A percentile compares a stretch with the other conserved stretches of the same genome.
These are phyloP conservation scores for Platygyra sinensis DNA, from an alignment of 64 coral and sea anemone genomes.

Conservation along the genomic window DNA sequence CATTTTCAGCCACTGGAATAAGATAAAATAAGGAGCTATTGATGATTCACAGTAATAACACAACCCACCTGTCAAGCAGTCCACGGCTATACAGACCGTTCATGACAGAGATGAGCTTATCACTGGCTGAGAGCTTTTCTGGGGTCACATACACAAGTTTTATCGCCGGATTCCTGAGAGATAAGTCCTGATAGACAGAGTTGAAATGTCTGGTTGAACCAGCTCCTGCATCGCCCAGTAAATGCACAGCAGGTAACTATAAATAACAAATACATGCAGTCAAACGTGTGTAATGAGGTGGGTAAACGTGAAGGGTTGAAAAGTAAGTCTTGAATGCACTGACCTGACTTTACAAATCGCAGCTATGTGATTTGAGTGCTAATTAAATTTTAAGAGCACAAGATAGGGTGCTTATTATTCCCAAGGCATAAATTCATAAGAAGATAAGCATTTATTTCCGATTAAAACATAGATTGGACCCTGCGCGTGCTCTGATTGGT, in stretches of 20 bases:
- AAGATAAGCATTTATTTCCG: too few species aligned
- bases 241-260: constrained; percentile 85
- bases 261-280: not conserved
- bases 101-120: constrained; percentile 70
- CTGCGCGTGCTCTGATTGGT: too few species aligned
- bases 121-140: constrained; percentile 92
- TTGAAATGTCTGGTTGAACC: constrained; percentile 58
- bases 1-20: not conserved
- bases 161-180: constrained; percentile 53
- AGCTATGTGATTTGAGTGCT: too few species aligned
- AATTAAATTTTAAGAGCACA: too few species aligned
- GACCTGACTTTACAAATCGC: too few species aligned
- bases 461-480: too few species aligned
- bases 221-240: constrained; percentile 77
- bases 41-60: too few species aligned
- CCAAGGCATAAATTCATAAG: too few species aligned
- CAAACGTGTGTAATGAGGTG: too few species aligned
- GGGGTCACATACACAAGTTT: constrained; percentile 95
- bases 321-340: too few species aligned
- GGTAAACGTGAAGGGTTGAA: too few species aligned
- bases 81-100: constrained; percentile 65
- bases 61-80: constrained; percentile 59
- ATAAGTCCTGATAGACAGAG: constrained; percentile 83
- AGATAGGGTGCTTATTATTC: too few species aligned
- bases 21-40: not conserved